Conservation (phyloP, 53 echinoderm and acorn worm species). For the Arbacia lixula region DNA sequence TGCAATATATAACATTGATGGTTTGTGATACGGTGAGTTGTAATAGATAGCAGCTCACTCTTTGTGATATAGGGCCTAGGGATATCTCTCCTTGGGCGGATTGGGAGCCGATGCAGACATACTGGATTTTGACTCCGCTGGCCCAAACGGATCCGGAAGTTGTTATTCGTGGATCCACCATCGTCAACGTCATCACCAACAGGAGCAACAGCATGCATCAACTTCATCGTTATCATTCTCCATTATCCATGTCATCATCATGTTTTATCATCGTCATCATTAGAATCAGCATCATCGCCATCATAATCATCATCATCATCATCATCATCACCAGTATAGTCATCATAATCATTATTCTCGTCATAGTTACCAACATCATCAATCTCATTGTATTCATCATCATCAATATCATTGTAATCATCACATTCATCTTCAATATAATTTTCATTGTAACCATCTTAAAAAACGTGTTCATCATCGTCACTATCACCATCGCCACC, state of each 20-base stretch:
- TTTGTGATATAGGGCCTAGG: too few species aligned
- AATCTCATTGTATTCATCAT: constrained; percentile 4
- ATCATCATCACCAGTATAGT: constrained; percentile 7
- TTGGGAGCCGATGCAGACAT: too few species aligned
- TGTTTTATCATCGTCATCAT: neutral
- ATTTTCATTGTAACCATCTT: neutral
- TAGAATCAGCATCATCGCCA: neutral
- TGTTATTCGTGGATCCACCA: too few species aligned
- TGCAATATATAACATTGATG: too few species aligned
- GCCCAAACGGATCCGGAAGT: too few species aligned
- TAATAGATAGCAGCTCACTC: too few species aligned
- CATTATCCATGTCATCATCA: neutral
- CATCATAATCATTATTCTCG: neutral
- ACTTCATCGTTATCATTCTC: neutral
- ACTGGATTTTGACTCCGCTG: too few species aligned
- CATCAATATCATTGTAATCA: neutral
- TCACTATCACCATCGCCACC: constrained; percentile 12
- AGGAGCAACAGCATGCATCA: neutral
- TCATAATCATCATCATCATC: neutral
- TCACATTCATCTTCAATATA: neutral
- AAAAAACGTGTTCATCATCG: neutral
- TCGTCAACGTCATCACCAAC: neutral
- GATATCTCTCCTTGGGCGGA: too few species aligned
- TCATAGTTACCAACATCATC: neutral
- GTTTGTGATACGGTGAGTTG: too few species aligned